Base-by-base conservation (phyloP, 1,140 invertebrate species). In the Drosophila ambigua region DNA sequence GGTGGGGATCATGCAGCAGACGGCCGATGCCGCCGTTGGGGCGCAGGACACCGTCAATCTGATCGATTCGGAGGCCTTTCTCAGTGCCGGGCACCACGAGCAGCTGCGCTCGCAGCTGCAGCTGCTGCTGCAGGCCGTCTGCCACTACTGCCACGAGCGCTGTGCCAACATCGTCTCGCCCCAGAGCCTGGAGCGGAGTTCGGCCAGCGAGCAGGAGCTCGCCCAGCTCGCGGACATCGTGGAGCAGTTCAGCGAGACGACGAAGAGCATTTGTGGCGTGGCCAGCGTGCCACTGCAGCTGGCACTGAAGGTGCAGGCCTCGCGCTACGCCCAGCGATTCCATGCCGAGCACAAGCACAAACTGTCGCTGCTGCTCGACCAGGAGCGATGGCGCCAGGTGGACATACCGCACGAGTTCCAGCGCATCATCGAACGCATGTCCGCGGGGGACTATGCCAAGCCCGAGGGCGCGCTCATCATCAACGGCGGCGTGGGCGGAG, bases 321-420 rank as follows among this genome's bases (percentile, higher is more conserved):
- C 95, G 80, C 96, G 96, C 91, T 99, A 98, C 93, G 96, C 99
- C 45, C 95, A 97, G 78, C 94, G 95, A 81, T 98, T 99, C 92
- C 98, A 99, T 91, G 94, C 95, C 50, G 97, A 98, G 84, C 93
- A 96, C 46, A 97, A 97, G 92, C 95, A 94, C 23, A 98, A 98
- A 92, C 92, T 99, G 23, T 96, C 95, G 67, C 83, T 96, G 63
- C 94, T 98, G 41, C 92, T 99, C 41, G 98, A 99, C 84, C 95
- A 95, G 75, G 98, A 99, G 92, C 93, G 96, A 53, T 99, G 98
- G 98, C 97, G 96, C 90, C 95, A 96, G 79, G 96, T 97, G n/a
- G 97, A 98, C 77, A 96, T 99, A 46, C 96, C 97, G 0, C 92
- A 93, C 63, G 97, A 98, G 91, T 96, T 98, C 91, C 98, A 99